Evolutionary conservation across 2,113 vertebrate genomes (phyloP).

Genomic region (Struthidea cinerea): DNA sequence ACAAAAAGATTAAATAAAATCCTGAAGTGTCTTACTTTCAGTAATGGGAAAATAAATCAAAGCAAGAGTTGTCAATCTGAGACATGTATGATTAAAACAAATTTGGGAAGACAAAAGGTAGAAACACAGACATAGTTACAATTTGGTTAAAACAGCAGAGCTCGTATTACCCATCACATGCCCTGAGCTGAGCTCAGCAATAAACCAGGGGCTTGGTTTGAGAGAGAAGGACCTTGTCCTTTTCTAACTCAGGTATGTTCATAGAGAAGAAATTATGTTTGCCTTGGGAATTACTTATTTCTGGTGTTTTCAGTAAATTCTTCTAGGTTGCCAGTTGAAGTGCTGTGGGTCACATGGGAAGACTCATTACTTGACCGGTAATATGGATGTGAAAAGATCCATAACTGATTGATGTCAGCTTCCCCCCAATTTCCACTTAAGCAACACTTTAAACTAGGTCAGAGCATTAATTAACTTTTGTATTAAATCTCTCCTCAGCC

Average conservation of each 20-base stretch:
- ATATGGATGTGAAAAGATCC: neutral
- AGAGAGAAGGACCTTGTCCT: neutral
- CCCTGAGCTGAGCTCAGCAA: neutral
- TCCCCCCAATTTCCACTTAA: neutral
- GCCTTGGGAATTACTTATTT: neutral
- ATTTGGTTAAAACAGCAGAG: neutral
- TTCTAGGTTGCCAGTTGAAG: neutral
- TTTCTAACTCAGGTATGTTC: neutral
- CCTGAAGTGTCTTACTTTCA: neutral
- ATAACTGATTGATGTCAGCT: neutral
- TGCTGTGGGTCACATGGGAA: neutral
- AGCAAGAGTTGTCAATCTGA: neutral
- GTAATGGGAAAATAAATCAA: neutral
- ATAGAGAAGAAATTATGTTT: neutral
- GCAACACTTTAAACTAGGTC: neutral
- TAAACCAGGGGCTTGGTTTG: neutral
- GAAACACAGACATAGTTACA: neutral
- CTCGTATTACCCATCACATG: fast-evolving
- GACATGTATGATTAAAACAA: neutral
- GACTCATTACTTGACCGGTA: neutral
- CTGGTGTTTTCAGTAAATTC: neutral
- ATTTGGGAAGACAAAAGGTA: neutral
- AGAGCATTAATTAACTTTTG: slow-evolving; percentile 42
- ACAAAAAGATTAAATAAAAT: neutral
- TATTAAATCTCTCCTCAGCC: neutral